These are phyloP conservation scores for Brachionus paranguensis DNA, from an alignment of 1,140 invertebrate species.

Conservation along the genomic window DNA sequence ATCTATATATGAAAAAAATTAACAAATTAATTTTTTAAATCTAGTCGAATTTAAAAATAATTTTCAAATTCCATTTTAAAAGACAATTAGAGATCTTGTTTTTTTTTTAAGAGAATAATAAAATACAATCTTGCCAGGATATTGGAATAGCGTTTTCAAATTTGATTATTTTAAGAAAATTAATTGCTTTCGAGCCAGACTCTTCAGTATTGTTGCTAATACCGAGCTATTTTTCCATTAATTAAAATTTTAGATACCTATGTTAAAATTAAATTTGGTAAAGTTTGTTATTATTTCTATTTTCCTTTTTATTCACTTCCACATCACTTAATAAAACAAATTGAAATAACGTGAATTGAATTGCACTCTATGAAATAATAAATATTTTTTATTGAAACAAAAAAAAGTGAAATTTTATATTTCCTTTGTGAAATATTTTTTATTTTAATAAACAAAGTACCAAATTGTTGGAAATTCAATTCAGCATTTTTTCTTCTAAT, in stretches of 20 bases:
- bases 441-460: not conserved
- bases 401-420: conserved; percentile 26
- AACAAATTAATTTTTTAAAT: not conserved
- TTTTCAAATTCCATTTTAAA: not conserved
- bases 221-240: not conserved
- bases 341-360: not conserved
- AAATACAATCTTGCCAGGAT: not conserved
- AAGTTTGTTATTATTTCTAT: not conserved
- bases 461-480: not conserved
- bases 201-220: not conserved
- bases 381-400: not conserved
- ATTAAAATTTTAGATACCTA: not conserved
- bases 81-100: not conserved
- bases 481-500: not conserved
- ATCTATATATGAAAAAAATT: not conserved
- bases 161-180: not conserved
- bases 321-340: not conserved
- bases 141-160: not conserved
- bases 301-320: not conserved
- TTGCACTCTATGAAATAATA: conserved; percentile 22
- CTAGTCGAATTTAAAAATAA: not conserved
- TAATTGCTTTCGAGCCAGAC: not conserved
- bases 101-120: not conserved
- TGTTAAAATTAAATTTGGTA: not conserved
- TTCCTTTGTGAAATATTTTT: conserved; percentile 17